Percentiles rank a stretch among this genome's conserved stretches.
phyloP scores from a whole-genome alignment of 1,140 invertebrate species.

The Calosoma granatense region DNA sequence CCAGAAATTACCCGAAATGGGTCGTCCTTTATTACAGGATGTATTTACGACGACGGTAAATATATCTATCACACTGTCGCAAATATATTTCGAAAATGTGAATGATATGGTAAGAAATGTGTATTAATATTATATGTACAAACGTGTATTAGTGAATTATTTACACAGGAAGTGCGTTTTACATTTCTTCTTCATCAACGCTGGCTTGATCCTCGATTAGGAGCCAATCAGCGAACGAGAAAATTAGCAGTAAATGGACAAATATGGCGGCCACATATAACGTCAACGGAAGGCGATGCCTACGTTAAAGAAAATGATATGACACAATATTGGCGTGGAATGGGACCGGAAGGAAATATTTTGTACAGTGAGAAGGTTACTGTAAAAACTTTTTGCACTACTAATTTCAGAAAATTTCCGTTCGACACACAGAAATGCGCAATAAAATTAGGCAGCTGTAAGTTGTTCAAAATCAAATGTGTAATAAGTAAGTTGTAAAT shows the following conservation, averaged over 20 bases:
- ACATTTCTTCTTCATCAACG: conserved; percentile 16
- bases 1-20: conserved; percentile 15
- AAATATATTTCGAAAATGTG: conserved; percentile 12
- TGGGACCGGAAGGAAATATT: conserved; percentile 17
- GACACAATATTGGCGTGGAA: conserved; percentile 21
- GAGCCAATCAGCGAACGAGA: conserved; percentile 16
- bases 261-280: conserved; percentile 23
- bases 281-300: conserved; percentile 14
- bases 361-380: conserved; percentile 20
- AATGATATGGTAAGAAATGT: conserved; percentile 19
- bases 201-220: conserved; percentile 21
- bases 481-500: not conserved
- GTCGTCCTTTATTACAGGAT: conserved; percentile 14
- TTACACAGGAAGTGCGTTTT: conserved; percentile 16
- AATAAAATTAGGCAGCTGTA: conserved; percentile 23
- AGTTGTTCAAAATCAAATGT: conserved; percentile 9
- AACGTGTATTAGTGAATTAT: not conserved
- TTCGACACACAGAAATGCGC: conserved; percentile 21
- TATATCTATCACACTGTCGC: conserved; percentile 15
- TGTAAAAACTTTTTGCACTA: conserved; percentile 15
- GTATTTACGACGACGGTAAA: conserved; percentile 18
- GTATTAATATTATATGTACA: conserved; percentile 9
- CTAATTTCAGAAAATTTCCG: conserved; percentile 18
- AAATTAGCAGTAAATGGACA: conserved; percentile 20
- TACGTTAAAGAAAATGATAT: conserved; percentile 14